phyloP scores from a whole-genome alignment of 2,797 vertebrate species.

The Artibeus lituratus region DNA sequence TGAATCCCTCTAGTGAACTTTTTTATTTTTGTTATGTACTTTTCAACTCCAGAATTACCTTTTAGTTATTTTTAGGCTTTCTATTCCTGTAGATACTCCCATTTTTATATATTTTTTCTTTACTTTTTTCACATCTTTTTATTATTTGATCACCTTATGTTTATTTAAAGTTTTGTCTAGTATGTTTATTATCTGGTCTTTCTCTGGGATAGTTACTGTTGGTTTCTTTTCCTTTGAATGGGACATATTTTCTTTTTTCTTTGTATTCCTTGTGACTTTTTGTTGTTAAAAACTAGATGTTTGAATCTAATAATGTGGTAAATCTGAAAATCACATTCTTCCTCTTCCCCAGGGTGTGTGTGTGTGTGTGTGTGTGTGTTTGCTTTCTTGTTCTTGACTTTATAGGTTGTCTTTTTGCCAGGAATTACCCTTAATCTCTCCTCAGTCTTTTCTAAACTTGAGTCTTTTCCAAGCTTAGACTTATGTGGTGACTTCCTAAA shows the following conservation, averaged over 20 bases:
- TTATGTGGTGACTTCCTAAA: not conserved
- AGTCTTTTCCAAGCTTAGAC: not conserved
- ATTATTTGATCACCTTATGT: not conserved
- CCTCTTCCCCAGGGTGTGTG: not conserved
- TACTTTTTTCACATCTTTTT: not conserved
- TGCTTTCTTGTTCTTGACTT: not conserved
- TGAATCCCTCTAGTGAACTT: not conserved
- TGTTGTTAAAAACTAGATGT: not conserved
- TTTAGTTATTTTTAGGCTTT: not conserved
- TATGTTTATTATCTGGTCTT: not conserved
- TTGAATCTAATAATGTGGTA: not conserved
- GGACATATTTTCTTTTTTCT: not conserved
- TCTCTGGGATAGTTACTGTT: not conserved
- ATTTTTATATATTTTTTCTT: not conserved
- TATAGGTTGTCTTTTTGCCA: not conserved
- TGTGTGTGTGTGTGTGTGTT: not conserved
- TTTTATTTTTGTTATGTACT: not conserved
- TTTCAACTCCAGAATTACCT: not conserved
- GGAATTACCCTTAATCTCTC: not conserved
- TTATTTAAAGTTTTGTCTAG: not conserved
- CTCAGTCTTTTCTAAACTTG: not conserved
- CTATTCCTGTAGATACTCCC: not conserved
- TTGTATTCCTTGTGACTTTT: not conserved
- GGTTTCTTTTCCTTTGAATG: not conserved
- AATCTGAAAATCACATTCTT: not conserved